Evolutionary conservation across 2,113 vertebrate genomes (phyloP).

Genomic region (Takifugu bimaculatus): DNA sequence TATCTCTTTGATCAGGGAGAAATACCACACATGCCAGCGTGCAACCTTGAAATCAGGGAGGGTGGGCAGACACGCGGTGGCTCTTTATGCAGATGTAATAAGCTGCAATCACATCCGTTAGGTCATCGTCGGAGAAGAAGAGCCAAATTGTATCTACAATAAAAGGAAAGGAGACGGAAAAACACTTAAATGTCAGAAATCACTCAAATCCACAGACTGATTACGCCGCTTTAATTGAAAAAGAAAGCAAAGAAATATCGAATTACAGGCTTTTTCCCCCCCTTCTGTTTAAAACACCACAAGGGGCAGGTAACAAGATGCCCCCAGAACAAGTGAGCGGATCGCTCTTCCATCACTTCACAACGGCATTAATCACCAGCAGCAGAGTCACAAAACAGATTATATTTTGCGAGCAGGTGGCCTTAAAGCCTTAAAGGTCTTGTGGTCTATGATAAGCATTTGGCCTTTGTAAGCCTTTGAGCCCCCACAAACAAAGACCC

Average conservation of each 20-base stretch:
- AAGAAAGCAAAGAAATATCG: too few species aligned
- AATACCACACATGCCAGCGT: conserved; percentile 56
- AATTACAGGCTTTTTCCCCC: neutral
- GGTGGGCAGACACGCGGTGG: conserved; percentile 40
- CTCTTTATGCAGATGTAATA: conserved; percentile 41
- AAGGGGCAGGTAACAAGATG: conserved; percentile 19
- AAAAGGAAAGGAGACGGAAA: neutral
- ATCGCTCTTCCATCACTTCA: conserved; percentile 46
- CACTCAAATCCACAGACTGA: too few species aligned
- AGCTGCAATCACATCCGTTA: conserved; percentile 32
- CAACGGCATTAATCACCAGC: conserved; percentile 59
- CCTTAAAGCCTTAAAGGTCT: conserved; percentile 76
- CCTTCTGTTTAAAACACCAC: neutral
- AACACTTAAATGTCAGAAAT: neutral
- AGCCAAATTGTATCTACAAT: neutral
- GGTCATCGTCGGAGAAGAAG: neutral
- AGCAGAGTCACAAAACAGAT: conserved; percentile 63
- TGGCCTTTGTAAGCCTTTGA: conserved; percentile 75
- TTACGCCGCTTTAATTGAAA: too few species aligned
- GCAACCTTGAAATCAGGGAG: conserved; percentile 59
- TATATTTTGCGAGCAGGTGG: conserved; percentile 70
- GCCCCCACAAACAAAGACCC: conserved; percentile 71
- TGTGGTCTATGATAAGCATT: conserved; percentile 73
- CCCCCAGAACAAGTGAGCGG: conserved; percentile 17
- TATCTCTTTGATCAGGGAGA: conserved; percentile 66